Evolutionary conservation across 2,888 invertebrate species (phyloP).

Genomic region (Rhamnusium bicolor): DNA sequence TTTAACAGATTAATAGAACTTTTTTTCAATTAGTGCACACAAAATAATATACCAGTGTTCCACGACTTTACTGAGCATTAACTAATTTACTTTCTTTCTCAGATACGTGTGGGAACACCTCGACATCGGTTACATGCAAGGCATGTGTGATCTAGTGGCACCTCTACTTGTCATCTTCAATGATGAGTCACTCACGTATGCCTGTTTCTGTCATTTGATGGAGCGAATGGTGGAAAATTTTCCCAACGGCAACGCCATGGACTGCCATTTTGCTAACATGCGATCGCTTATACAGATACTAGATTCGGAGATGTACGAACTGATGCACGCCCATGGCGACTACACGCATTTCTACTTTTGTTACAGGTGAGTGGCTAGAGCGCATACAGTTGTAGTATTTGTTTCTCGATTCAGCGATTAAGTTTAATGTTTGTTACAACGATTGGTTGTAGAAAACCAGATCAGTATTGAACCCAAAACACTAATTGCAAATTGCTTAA

Average conservation of each 20-base stretch:
- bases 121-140: slow-evolving; percentile 96
- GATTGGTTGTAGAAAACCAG: too few relatives aligned
- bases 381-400: too few relatives aligned
- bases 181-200: slow-evolving; percentile 92
- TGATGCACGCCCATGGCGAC: slow-evolving; percentile 96
- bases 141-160: slow-evolving; percentile 97
- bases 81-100: slow-evolving; percentile 41
- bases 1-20: too few relatives aligned
- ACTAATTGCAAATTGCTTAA: too few relatives aligned
- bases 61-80: neutral
- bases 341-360: slow-evolving; percentile 98
- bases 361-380: slow-evolving; percentile 75
- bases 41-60: too few relatives aligned
- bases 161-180: slow-evolving; percentile 93
- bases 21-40: too few relatives aligned
- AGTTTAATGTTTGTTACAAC: too few relatives aligned
- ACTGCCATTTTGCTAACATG: slow-evolving; percentile 96
- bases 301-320: slow-evolving; percentile 93
- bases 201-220: slow-evolving; percentile 94
- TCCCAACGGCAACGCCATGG: slow-evolving; percentile 94
- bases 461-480: too few relatives aligned
- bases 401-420: too few relatives aligned
- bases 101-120: slow-evolving; percentile 98
- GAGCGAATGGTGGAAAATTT: slow-evolving; percentile 92
- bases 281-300: slow-evolving; percentile 90